A percentile compares a stretch with the other conserved stretches of the same genome.
Evolutionary conservation across 2,113 vertebrate species (phyloP).

Genomic region (Tragelaphus scriptus): DNA sequence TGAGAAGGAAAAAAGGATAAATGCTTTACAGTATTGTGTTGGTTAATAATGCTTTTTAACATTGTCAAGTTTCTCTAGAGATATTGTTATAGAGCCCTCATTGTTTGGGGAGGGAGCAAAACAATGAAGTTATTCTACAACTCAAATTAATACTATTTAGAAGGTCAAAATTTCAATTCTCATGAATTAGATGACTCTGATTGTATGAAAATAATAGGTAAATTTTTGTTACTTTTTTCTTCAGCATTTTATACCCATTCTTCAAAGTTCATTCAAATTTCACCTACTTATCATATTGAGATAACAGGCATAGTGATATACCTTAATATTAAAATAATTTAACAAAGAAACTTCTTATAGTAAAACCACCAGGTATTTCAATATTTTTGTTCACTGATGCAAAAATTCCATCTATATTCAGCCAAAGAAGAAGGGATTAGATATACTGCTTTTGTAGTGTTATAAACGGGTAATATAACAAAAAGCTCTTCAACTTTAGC

Average conservation of each 20-base stretch:
- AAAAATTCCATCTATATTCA: constrained; percentile 1
- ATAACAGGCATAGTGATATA: not conserved
- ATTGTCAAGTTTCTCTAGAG: not conserved
- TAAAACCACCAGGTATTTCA: not conserved
- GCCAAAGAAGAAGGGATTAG: not conserved
- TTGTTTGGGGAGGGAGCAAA: not conserved
- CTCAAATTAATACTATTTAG: not conserved
- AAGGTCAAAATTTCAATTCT: not conserved
- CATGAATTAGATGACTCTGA: not conserved
- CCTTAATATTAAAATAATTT: constrained; percentile 13
- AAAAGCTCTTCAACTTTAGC: constrained; percentile 24
- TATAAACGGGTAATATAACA: not conserved
- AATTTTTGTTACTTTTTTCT: not conserved
- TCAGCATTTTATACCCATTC: not conserved
- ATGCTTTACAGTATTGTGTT: not conserved
- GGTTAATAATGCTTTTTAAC: not conserved
- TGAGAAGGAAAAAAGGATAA: not conserved
- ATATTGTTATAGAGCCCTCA: not conserved
- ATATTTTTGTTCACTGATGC: not conserved
- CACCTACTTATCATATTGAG: not conserved
- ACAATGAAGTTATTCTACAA: not conserved
- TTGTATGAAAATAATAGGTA: not conserved
- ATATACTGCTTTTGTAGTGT: too few relatives aligned
- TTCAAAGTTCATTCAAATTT: not conserved
- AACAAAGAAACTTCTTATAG: not conserved